Conservation (phyloP, 2,113 vertebrate genomes). For the Casuarius casuarius region DNA sequence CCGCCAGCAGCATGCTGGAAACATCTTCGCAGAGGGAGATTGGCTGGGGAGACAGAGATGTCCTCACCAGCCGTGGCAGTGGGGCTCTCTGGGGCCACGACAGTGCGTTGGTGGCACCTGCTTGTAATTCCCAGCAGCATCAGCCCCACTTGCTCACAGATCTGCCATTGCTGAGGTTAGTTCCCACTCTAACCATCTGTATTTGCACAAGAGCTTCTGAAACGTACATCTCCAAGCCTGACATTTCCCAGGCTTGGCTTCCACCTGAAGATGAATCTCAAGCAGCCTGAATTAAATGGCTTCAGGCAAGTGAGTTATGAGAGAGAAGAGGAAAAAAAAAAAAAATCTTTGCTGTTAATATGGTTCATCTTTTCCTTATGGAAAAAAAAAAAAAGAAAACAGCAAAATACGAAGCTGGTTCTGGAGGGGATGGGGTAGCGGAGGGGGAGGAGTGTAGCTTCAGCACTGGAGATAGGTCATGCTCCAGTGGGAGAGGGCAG, state of each 20-base stretch:
- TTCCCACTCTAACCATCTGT: not conserved
- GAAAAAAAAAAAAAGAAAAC: not conserved
- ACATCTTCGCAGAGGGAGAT: no score
- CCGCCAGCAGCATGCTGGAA: no score
- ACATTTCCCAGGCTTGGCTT: not conserved
- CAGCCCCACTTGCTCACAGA: accelerated
- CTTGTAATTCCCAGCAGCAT: accelerated
- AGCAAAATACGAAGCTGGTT: not conserved
- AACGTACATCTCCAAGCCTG: accelerated
- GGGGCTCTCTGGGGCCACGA: not conserved
- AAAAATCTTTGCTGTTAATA: not conserved
- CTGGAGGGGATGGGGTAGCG: accelerated
- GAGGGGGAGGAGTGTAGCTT: not conserved
- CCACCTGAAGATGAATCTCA: not conserved
- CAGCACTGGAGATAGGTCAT: not conserved
- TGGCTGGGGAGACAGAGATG: not conserved
- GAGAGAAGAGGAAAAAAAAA: not conserved
- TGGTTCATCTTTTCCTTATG: not conserved
- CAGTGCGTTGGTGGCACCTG: not conserved
- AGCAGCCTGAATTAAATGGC: not conserved
- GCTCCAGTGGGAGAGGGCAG: no score
- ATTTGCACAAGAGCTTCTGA: accelerated
- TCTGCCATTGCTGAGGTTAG: accelerated
- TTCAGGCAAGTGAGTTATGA: not conserved
- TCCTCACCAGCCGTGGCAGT: not conserved